Evolutionary conservation across 2,888 invertebrate genomes (phyloP), one percentile per base, ranked within the genome.

Genomic region (Hipparchia semele): DNA sequence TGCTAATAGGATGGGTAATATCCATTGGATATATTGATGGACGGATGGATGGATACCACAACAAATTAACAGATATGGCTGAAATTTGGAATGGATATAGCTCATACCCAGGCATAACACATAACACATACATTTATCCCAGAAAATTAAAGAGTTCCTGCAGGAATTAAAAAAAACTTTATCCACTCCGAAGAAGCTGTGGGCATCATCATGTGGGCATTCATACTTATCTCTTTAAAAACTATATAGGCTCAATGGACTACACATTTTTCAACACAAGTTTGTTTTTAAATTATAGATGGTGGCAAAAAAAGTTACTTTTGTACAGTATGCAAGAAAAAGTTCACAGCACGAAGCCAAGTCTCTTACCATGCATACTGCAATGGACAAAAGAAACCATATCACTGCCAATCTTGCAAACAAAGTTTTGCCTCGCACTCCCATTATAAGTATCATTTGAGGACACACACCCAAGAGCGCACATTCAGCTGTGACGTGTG

Each of bases 401-500:
- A 89, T 75, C 88, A 90, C 72, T 95, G 95, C 77, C 81, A 85
- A 2, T 87, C 89, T 60, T 93, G 92, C 74, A 87, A 85, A 74
- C 90, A 96, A 94, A 94, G 94, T 68, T 97, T 97, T 84, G 95
- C 96, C 2, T 95, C 95, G 6, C 95, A 95, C 71, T 96, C 96
- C 0, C 97, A 97, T 85, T 95, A 95, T 77, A 95, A 96, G 81
- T 96, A 97, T 78, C 97, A 97, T 77, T 94, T 95, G 84, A 93
- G 96, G 13, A 95, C 95, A 39, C 97, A 97, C 80, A 94, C 92
- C 51, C 95, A 95, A 66, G 94, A 94, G 77, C 94, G 95, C 73
- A 95, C 95, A 0, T 96, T 94, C 79, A 84, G 93, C 0, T 97
- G 96, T 79, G 92, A 94, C 12, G 84, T 94, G 0, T 97, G 97